These are phyloP conservation scores for Leptatherina wallacei DNA, from an alignment of 2,797 vertebrate species.

Conservation along the genomic window DNA sequence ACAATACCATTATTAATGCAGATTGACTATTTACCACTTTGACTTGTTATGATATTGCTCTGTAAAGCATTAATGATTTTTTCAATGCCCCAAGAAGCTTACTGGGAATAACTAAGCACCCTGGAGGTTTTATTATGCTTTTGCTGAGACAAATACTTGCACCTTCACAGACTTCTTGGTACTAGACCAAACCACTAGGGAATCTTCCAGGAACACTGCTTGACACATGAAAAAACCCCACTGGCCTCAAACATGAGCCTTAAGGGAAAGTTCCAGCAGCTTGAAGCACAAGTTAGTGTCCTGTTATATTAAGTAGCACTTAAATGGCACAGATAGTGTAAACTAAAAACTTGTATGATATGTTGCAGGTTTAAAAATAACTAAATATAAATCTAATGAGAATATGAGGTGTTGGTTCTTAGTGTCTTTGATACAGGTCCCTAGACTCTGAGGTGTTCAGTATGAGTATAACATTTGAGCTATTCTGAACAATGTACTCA, in stretches of 20 bases:
- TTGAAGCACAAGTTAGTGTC: background rate
- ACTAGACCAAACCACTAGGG: background rate
- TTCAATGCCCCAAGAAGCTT: background rate
- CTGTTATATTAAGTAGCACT: no score
- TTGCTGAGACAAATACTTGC: background rate
- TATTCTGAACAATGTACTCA: no score
- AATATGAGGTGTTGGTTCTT: no score
- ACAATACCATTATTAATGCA: background rate
- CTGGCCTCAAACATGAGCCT: slow-evolving; percentile 7
- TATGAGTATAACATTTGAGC: no score
- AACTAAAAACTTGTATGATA: background rate
- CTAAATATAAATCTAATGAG: no score
- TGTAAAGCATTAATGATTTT: background rate
- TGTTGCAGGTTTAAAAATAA: no score
- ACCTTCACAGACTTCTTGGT: background rate
- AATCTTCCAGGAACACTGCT: slow-evolving; percentile 1
- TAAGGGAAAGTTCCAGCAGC: background rate
- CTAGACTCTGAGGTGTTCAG: no score
- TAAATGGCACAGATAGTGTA: background rate
- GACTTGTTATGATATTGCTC: background rate
- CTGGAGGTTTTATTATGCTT: slow-evolving; percentile 8
- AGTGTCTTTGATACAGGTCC: no score
- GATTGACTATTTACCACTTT: background rate
- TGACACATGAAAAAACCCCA: background rate
- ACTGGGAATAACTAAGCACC: background rate